Base-by-base conservation (phyloP, 2,888 invertebrate species). In the Sphaerophoria rueppellii region DNA sequence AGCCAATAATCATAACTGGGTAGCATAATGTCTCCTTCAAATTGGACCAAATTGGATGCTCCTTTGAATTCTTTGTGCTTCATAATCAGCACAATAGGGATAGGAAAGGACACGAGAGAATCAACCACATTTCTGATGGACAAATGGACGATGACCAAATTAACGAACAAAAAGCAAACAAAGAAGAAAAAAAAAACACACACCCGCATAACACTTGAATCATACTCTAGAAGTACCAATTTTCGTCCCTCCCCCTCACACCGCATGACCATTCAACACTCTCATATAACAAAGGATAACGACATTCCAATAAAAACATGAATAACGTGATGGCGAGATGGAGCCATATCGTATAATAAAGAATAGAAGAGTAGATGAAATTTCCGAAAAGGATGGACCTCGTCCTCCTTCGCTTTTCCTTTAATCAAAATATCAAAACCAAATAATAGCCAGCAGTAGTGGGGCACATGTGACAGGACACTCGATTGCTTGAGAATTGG, bases 1-100 rank as follows among this genome's bases (percentile, higher is more conserved):
- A 60, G 79, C 75, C 81, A 85, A 85, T 77, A 85, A 81, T 81
- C 72, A 85, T 85, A 85, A 85, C 76, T 85, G 81, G 9, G 81
- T 70, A 69, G 34, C 81, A 77, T 80, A 85, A 81, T 73, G 81
- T 85, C 69, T 73, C 74, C 60, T 69, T 85, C 73, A 63, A 72
- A 76, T 35, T 54, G 67, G 73, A 70, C 24, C 1, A 73, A 81
- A 85, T 81, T 70, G 76, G 73, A 69, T 72, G 37, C 24, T 69
- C 74, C 76, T 65, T 61, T 54, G 37, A 40, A 46, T 67, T 52
- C 54, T 35, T 40, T 48, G 9, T 55, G 60, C 35, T 9, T 40
- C 61, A 60, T 57, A 76, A 58, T 71, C 71, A 58, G 60, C 69
- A 81, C 72, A 76, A 81, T 58, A 69, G 52, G 12, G 0, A 50